A percentile compares a stretch with the other conserved stretches of the same genome.
These are phyloP conservation scores for Percopsis omiscomaycus DNA, from an alignment of 2,797 vertebrate species.

Conservation along the genomic window DNA sequence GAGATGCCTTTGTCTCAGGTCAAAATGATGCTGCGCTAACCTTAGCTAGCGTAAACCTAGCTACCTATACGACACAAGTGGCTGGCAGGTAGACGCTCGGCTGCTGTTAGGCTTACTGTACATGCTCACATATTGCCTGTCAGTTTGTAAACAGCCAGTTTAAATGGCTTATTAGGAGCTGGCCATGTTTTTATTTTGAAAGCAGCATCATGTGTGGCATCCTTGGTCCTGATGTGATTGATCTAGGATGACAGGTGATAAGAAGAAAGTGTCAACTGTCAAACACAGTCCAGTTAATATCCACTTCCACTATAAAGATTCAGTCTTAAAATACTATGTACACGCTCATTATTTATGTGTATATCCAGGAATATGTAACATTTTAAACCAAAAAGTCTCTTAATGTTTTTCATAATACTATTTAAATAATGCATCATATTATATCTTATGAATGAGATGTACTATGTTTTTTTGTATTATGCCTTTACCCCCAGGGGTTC, in stretches of 20 bases:
- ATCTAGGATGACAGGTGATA: slow-evolving; percentile 27
- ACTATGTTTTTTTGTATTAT: slow-evolving; percentile 4
- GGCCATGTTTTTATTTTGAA: slow-evolving; percentile 13
- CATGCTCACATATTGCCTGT: slow-evolving; percentile 3
- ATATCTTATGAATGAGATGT: neutral
- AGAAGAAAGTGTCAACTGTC: neutral
- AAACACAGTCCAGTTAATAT: neutral
- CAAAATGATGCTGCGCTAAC: slow-evolving; percentile 13
- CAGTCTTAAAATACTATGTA: neutral
- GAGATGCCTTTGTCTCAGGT: slow-evolving; percentile 66
- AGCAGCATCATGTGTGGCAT: slow-evolving; percentile 29
- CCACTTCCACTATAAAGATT: neutral
- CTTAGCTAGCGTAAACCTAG: slow-evolving; percentile 31
- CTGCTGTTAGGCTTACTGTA: slow-evolving; percentile 10
- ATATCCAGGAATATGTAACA: neutral
- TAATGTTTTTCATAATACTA: neutral
- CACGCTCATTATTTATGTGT: neutral
- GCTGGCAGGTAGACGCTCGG: slow-evolving; percentile 32
- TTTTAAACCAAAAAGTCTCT: neutral
- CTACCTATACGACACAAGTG: slow-evolving; percentile 29
- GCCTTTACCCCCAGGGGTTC: slow-evolving; percentile 46
- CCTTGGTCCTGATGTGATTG: slow-evolving; percentile 1
- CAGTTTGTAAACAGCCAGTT: slow-evolving; percentile 31
- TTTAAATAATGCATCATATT: neutral
- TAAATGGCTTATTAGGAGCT: slow-evolving; percentile 11